A percentile compares a stretch with the other conserved stretches of the same genome.
Conservation (phyloP, 2,888 invertebrate genomes). For the Heliconius charithonia region DNA sequence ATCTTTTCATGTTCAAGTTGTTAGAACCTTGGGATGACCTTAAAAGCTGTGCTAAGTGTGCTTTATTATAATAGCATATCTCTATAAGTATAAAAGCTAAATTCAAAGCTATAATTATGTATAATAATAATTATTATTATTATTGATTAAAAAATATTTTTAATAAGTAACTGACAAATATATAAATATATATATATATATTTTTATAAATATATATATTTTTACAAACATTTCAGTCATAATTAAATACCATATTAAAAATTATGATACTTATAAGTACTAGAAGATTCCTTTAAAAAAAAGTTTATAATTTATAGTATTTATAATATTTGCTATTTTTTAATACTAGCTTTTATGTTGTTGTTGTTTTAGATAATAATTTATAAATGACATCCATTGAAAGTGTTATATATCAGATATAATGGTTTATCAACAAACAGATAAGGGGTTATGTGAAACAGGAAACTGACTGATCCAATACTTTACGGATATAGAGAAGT, state of each 20-base stretch:
- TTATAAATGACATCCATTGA: background rate
- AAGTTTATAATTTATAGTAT: no score
- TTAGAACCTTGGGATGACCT: constrained; percentile 19
- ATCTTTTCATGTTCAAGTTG: constrained; percentile 28
- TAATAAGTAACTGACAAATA: background rate
- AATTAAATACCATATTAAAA: no score
- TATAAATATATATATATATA: no score
- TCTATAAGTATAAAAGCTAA: background rate
- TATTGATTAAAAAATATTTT: background rate
- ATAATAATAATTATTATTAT: no score
- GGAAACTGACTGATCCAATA: constrained; percentile 58
- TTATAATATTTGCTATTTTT: no score
- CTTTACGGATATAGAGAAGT: constrained; percentile 31
- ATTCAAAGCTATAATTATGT: background rate
- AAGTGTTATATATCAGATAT: constrained; percentile 2
- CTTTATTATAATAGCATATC: background rate
- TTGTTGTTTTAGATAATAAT: background rate
- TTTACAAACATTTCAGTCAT: background rate
- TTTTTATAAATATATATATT: no score
- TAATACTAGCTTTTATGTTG: no score
- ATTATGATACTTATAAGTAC: background rate
- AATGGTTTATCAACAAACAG: constrained; percentile 48
- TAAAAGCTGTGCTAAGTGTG: constrained; percentile 1
- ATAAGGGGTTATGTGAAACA: constrained; percentile 61
- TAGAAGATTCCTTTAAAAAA: background rate